Base-by-base conservation (phyloP, 2,888 invertebrate species). In the Monoplex corrugatus region DNA sequence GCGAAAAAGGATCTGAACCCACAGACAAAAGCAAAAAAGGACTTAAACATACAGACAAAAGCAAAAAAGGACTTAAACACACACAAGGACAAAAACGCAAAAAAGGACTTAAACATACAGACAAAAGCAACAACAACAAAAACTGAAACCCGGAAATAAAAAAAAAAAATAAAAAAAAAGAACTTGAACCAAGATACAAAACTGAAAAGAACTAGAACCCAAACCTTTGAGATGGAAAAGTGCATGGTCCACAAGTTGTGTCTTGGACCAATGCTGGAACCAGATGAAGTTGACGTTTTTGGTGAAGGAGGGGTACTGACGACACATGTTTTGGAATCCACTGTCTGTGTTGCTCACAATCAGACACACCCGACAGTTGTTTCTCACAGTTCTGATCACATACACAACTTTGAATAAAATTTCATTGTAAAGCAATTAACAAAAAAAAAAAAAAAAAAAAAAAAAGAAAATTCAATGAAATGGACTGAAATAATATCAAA, bases 221-320 rank as follows among this genome's bases (percentile, higher is more conserved):
- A 50, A 23, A 87, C 87, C 92, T 90, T 94, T 93, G 63, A 96
- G 92, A 89, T 96, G 96, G 89, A 94, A 95, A 43, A 93, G 63
- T 38, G 95, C 95, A 92, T 96, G 95, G 32, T 95, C 93, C 35
- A 96, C 95, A n/a, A 96, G 94, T 90, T 94, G 94, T 8, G 93
- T 89, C 90, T 95, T 95, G 57, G 94, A 93, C 96, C 96, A 96
- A 91, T 96, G 96, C 40, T 94, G 94, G 89, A 95, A 94, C 95
- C 96, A 96, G 87, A 96, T 91, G 91, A 96, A 95, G 92, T 95
- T 95, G 87, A 96, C 94, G 91, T 94, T 96, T 90, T 95, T 95
- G 44, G 95, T 94, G 88, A 96, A 94, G 32, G 94, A 90, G 40
- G 96, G 95, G 91, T 95, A 95, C 84, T 95, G 94, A 43, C 95